phyloP scores from a whole-genome alignment of 2,797 vertebrate species.

The Crax fasciolata region DNA sequence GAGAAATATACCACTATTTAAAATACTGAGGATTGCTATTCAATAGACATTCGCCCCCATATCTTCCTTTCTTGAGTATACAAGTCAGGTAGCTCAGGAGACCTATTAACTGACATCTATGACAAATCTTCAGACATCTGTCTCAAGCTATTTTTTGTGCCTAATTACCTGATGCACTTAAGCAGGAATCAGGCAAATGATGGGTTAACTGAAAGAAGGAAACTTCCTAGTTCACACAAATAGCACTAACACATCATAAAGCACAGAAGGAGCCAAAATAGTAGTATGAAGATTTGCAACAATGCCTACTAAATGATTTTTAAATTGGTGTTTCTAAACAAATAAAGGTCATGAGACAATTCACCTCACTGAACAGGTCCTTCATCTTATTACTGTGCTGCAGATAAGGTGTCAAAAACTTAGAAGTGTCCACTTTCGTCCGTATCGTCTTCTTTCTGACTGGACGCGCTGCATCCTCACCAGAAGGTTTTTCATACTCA shows the following conservation, averaged over 20 bases:
- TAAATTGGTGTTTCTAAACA: background rate
- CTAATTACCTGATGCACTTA: background rate
- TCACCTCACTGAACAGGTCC: constrained; percentile 94
- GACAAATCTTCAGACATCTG: background rate
- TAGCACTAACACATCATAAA: background rate
- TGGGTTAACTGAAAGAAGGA: background rate
- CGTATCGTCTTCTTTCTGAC: constrained; percentile 86
- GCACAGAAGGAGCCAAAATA: background rate
- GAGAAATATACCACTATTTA: background rate
- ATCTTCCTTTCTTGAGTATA: background rate
- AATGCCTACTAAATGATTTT: background rate
- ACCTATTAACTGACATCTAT: background rate
- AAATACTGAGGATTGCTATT: background rate
- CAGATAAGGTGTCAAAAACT: constrained; percentile 98
- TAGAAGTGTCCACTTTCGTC: constrained; percentile 93
- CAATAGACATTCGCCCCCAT: background rate
- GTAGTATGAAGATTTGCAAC: background rate
- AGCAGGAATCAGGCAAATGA: background rate
- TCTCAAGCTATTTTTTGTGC: background rate
- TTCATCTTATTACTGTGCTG: constrained; percentile 98
- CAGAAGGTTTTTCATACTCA: background rate
- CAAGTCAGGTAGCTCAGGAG: background rate
- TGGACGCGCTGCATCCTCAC: constrained; percentile 71
- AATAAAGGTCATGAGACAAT: background rate
- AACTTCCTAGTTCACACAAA: background rate